These are phyloP conservation scores for Arrhopalites spinosus DNA, from an alignment of 2,888 invertebrate genomes.

Conservation along the genomic window DNA sequence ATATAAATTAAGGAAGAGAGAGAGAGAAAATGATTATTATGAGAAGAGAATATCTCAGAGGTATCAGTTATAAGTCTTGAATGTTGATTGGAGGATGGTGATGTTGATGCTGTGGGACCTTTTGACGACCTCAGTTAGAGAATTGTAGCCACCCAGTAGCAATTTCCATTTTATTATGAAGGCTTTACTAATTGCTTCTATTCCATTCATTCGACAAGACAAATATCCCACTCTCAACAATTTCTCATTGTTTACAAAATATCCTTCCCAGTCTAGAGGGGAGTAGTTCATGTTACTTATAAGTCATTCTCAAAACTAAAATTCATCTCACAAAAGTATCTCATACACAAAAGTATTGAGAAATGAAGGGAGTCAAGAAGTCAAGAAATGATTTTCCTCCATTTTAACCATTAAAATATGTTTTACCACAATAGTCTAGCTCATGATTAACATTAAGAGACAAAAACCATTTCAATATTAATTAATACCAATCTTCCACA, in stretches of 20 bases:
- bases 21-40: not conserved
- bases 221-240: not conserved
- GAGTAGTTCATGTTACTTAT: too few relatives aligned
- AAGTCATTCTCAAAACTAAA: too few relatives aligned
- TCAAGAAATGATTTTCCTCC: too few relatives aligned
- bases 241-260: not conserved
- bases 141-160: slow-evolving; percentile 6
- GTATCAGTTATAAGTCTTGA: not conserved
- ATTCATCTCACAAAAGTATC: too few relatives aligned
- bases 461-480: too few relatives aligned
- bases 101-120: not conserved
- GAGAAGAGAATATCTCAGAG: not conserved
- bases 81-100: not conserved
- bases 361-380: too few relatives aligned
- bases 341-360: too few relatives aligned
- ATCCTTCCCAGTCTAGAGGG: too few relatives aligned
- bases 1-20: not conserved
- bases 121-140: not conserved
- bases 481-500: too few relatives aligned
- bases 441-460: too few relatives aligned
- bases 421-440: too few relatives aligned
- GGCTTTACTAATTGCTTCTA: not conserved
- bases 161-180: slow-evolving; percentile 7
- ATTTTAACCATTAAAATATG: too few relatives aligned
- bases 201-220: slow-evolving; percentile 12